Evolutionary conservation across 2,797 vertebrate species (phyloP).

Genomic region (Gadopsis bispinosus): DNA sequence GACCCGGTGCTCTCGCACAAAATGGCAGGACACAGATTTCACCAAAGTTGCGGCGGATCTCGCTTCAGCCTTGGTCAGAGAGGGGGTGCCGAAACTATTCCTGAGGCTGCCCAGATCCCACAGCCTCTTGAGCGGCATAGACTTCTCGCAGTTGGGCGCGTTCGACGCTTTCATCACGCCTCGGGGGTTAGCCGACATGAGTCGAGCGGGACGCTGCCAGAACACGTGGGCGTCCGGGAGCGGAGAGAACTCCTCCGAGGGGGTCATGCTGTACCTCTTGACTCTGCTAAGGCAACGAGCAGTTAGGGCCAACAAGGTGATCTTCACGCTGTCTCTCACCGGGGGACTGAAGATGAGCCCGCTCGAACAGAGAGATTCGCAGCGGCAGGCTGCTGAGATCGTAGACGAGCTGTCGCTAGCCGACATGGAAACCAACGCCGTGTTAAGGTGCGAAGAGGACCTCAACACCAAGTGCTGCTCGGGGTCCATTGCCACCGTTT

Average conservation of each 20-base stretch:
- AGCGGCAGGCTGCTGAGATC: rapidly evolving
- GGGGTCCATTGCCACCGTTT: not conserved
- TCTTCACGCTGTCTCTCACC: too few relatives aligned
- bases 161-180: not conserved
- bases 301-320: too few relatives aligned
- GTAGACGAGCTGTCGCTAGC: not conserved
- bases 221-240: not conserved
- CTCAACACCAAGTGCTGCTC: constrained; percentile 15
- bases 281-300: too few relatives aligned
- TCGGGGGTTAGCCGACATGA: rapidly evolving
- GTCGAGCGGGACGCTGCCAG: not conserved
- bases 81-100: not conserved
- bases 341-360: not conserved
- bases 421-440: constrained; percentile 18
- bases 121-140: rapidly evolving
- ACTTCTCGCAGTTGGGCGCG: not conserved
- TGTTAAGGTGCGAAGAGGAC: constrained; percentile 6
- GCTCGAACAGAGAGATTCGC: rapidly evolving
- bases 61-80: not conserved
- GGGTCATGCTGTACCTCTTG: too few relatives aligned
- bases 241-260: too few relatives aligned
- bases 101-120: not conserved
- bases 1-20: not conserved
- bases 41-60: not conserved
- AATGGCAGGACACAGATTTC: not conserved